A percentile compares a stretch with the other conserved stretches of the same genome.
Conservation (phyloP, 2,797 vertebrate genomes). For the Lagocephalus sceleratus region DNA sequence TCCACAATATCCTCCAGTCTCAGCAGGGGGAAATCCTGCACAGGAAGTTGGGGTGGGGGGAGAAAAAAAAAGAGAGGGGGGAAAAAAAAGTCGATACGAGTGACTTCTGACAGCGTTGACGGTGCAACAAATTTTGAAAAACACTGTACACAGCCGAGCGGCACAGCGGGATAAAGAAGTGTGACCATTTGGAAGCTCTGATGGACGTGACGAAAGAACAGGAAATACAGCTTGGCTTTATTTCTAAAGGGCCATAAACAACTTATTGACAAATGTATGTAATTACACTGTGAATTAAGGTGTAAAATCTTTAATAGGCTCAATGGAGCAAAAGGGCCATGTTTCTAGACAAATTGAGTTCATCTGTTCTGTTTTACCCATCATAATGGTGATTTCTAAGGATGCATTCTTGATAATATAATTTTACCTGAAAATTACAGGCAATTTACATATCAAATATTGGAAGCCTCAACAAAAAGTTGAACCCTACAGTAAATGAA, state of each 20-base stretch:
- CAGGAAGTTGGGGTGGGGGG: neutral
- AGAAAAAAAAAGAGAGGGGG: slow-evolving; percentile 13
- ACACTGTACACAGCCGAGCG: slow-evolving; percentile 30
- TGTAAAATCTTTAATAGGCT: too few relatives aligned
- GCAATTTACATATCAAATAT: slow-evolving; percentile 7
- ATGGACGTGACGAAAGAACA: slow-evolving; percentile 3
- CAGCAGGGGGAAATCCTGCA: slow-evolving; percentile 87
- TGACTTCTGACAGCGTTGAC: slow-evolving; percentile 54
- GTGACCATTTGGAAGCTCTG: slow-evolving; percentile 45
- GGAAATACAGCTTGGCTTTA: too few relatives aligned
- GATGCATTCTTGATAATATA: too few relatives aligned
- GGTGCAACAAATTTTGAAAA: slow-evolving; percentile 42
- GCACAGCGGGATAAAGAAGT: slow-evolving; percentile 26
- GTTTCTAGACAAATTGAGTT: too few relatives aligned
- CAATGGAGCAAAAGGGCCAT: too few relatives aligned
- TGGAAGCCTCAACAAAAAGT: slow-evolving; percentile 13
- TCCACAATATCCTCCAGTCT: slow-evolving; percentile 86
- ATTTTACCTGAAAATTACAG: too few relatives aligned
- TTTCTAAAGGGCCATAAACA: too few relatives aligned
- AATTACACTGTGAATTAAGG: too few relatives aligned
- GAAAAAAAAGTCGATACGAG: slow-evolving; percentile 30
- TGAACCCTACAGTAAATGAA: too few relatives aligned
- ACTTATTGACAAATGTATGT: too few relatives aligned
- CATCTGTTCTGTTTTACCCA: too few relatives aligned
- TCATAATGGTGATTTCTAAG: too few relatives aligned